A percentile compares a stretch with the other conserved stretches of the same genome.
Conservation (phyloP, 1,140 invertebrate genomes). For the Dendroctonus ponderosae region DNA sequence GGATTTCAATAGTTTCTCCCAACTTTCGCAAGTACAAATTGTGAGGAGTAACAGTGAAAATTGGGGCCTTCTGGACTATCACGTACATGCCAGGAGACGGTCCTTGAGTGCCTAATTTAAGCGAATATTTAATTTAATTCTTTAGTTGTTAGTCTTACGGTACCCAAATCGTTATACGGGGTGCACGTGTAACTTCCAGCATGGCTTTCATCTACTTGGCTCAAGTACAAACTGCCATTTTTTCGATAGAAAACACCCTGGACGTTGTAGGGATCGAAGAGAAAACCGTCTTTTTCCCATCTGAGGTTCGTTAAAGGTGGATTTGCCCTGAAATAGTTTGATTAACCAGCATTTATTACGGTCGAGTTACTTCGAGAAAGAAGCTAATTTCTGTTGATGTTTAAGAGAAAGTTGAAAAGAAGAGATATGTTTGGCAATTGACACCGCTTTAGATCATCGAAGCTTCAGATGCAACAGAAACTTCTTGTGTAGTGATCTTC, state of each 20-base stretch:
- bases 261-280: constrained; percentile 89
- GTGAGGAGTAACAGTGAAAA: constrained; percentile 73
- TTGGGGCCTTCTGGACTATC: constrained; percentile 81
- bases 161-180: constrained; percentile 72
- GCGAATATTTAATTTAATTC: too few relatives aligned
- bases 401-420: too few relatives aligned
- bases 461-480: too few relatives aligned
- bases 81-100: constrained; percentile 84
- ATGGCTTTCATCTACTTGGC: constrained; percentile 71
- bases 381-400: too few relatives aligned
- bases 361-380: too few relatives aligned
- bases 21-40: constrained; percentile 78
- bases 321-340: constrained; percentile 80
- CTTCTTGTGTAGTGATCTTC: too few relatives aligned
- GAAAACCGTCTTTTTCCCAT: constrained; percentile 92
- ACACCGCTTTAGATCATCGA: too few relatives aligned
- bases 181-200: constrained; percentile 85
- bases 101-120: constrained; percentile 68
- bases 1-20: constrained; percentile 78
- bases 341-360: too few relatives aligned
- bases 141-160: constrained; percentile 48
- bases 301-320: constrained; percentile 88
- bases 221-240: constrained; percentile 85
- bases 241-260: constrained; percentile 80
- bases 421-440: too few relatives aligned